Evolutionary conservation across 2,888 invertebrate genomes (phyloP).

Genomic region (Heliconius aoede): DNA sequence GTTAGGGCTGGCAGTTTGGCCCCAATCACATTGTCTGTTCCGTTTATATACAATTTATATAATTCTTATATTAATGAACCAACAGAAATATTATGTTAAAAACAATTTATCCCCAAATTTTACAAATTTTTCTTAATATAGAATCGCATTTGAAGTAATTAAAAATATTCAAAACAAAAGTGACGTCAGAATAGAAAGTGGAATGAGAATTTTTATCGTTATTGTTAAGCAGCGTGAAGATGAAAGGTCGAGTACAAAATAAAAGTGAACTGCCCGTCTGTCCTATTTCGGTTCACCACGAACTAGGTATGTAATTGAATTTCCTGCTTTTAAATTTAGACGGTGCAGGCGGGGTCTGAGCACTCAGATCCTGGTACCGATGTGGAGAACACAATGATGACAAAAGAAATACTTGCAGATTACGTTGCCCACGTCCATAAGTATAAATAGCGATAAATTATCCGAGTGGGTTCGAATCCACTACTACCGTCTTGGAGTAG

Average conservation of each 20-base stretch:
- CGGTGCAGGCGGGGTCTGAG: conserved; percentile 47
- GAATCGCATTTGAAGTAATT: background rate
- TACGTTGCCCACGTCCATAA: too few relatives aligned
- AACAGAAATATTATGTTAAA: conserved; percentile 2
- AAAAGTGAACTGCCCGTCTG: conserved; percentile 65
- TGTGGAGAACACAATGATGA: too few relatives aligned
- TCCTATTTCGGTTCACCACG: conserved; percentile 79
- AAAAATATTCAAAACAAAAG: background rate
- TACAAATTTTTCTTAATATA: background rate
- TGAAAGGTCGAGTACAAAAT: conserved; percentile 62
- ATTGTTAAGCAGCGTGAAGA: conserved; percentile 47
- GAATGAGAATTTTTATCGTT: conserved; percentile 66
- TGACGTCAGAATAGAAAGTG: conserved; percentile 50
- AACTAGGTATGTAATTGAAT: conserved; percentile 74
- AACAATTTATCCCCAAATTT: background rate
- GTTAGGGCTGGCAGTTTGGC: conserved; percentile 14
- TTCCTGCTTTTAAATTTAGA: conserved; percentile 77
- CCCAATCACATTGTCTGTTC: conserved; percentile 7
- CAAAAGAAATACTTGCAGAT: too few relatives aligned
- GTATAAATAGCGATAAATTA: too few relatives aligned
- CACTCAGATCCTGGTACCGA: conserved; percentile 33
- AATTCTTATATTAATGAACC: conserved; percentile 2
- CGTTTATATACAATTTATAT: conserved; percentile 20
- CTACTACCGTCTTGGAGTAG: too few relatives aligned
- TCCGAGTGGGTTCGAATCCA: too few relatives aligned